phyloP scores from a whole-genome alignment of 2,797 vertebrate genomes.

The Syndactyla subalaris region DNA sequence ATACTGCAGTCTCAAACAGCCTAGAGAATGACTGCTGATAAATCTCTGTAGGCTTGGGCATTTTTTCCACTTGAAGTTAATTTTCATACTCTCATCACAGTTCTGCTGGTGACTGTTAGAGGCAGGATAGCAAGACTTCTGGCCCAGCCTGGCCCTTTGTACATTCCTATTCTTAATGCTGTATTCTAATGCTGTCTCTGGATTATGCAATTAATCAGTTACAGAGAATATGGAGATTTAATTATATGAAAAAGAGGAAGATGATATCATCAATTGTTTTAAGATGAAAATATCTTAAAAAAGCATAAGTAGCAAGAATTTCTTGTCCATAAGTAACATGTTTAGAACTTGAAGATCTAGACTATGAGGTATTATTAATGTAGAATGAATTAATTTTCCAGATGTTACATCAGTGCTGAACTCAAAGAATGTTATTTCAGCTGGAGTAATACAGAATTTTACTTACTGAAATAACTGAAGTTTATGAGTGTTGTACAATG shows the following conservation, averaged over 20 bases:
- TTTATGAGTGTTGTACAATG: neutral
- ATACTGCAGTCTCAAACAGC: neutral
- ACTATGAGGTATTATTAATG: neutral
- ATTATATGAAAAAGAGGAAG: neutral
- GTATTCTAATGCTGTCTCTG: neutral
- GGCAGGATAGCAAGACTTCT: neutral
- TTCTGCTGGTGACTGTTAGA: neutral
- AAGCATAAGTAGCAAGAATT: neutral
- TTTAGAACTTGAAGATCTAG: neutral
- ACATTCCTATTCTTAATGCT: neutral
- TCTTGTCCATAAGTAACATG: neutral
- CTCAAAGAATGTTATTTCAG: slow-evolving; percentile 35
- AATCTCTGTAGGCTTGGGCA: neutral
- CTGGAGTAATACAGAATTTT: slow-evolving; percentile 33
- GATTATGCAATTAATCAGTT: neutral
- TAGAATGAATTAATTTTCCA: slow-evolving; percentile 40
- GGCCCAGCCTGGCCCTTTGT: neutral
- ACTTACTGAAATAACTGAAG: neutral
- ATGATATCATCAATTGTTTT: slow-evolving; percentile 26
- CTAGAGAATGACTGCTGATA: neutral
- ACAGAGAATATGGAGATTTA: neutral
- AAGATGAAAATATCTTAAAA: slow-evolving; percentile 21
- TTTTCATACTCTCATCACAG: neutral
- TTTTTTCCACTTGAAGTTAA: neutral
- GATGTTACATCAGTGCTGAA: slow-evolving; percentile 33